Conservation (phyloP, 2,113 vertebrate genomes). For the Procavia capensis region DNA sequence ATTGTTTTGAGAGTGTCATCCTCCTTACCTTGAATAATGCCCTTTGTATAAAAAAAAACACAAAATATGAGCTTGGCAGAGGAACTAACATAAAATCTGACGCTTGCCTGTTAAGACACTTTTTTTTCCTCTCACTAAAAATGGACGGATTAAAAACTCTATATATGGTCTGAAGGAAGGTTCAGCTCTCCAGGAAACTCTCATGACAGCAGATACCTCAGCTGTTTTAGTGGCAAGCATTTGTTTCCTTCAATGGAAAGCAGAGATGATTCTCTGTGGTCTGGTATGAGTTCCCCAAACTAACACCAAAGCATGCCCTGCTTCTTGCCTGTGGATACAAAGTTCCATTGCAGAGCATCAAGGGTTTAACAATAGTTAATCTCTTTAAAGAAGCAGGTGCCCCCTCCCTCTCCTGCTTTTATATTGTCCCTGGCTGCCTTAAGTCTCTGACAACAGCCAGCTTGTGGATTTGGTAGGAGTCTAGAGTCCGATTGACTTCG, state of each 20-base stretch:
- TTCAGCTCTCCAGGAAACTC: conserved; percentile 62
- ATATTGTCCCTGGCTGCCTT: conserved; percentile 17
- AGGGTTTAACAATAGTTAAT: conserved; percentile 67
- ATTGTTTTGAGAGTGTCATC: neutral
- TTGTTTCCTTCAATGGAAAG: neutral
- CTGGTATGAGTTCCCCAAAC: conserved; percentile 54
- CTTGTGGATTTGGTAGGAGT: conserved; percentile 54
- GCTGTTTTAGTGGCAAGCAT: conserved; percentile 27
- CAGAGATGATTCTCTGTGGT: conserved; percentile 45
- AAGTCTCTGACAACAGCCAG: neutral
- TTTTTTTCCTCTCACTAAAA: neutral
- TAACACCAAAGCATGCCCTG: neutral
- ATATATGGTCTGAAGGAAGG: conserved; percentile 6
- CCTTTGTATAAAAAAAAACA: neutral
- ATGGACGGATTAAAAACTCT: neutral
- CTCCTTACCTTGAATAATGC: neutral
- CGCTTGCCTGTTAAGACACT: neutral
- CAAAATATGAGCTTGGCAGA: neutral
- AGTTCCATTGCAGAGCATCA: neutral
- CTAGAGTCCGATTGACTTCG: neutral
- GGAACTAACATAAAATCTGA: neutral
- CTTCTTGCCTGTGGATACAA: conserved; percentile 41
- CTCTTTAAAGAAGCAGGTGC: conserved; percentile 61
- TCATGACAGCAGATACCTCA: conserved; percentile 32
- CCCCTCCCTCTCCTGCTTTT: neutral